phyloP scores from a whole-genome alignment of 2,888 invertebrate genomes.

The Mythimna lalbum region DNA sequence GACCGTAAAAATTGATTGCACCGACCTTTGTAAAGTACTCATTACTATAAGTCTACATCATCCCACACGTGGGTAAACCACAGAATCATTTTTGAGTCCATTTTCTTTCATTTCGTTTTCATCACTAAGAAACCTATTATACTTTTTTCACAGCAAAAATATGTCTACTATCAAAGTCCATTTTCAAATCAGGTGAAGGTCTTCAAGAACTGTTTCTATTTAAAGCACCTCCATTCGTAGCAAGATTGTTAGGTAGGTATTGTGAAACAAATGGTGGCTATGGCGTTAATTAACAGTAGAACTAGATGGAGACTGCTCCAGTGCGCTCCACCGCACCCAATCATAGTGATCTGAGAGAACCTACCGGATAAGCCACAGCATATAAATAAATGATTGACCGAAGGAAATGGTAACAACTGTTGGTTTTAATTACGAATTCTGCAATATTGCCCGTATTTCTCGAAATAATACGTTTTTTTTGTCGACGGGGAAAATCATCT shows the following conservation, averaged over 20 bases:
- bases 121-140: no score
- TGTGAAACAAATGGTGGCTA: conserved; percentile 38
- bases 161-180: background rate
- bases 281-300: conserved; percentile 67
- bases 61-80: no score
- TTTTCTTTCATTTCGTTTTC: no score
- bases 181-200: conserved; percentile 22
- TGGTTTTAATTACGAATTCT: background rate
- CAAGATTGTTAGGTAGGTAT: conserved; percentile 8
- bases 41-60: no score
- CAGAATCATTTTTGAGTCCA: no score
- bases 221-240: conserved; percentile 9
- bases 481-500: no score
- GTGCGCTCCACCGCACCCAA: conserved; percentile 73
- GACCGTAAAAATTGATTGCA: no score
- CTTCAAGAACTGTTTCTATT: conserved; percentile 18
- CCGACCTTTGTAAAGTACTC: no score
- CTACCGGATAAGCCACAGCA: conserved; percentile 15
- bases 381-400: conserved; percentile 38
- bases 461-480: no score
- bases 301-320: conserved; percentile 64
- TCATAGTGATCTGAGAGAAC: conserved; percentile 66
- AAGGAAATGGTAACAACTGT: background rate
- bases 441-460: background rate
- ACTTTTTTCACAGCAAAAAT: background rate